phyloP scores from a whole-genome alignment of 2,797 vertebrate genomes.

The Chaunax sp. region DNA sequence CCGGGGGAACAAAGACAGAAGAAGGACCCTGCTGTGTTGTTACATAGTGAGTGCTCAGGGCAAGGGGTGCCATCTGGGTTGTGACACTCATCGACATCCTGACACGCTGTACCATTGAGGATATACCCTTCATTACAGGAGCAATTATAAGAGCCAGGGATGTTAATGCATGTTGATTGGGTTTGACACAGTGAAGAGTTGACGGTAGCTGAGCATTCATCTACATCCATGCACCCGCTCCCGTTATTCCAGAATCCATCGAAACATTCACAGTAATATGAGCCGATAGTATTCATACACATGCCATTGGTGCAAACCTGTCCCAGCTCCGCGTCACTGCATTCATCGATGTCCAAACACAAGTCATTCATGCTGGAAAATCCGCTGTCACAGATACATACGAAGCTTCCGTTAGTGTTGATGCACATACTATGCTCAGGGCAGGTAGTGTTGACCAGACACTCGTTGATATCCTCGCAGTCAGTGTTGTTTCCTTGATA shows the following conservation, averaged over 20 bases:
- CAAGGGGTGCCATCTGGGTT: slow-evolving; percentile 58
- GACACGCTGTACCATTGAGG: slow-evolving; percentile 67
- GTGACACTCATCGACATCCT: slow-evolving; percentile 75
- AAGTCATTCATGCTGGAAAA: slow-evolving; percentile 64
- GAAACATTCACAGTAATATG: slow-evolving; percentile 83
- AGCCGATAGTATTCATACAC: slow-evolving; percentile 82
- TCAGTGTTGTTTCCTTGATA: slow-evolving; percentile 72
- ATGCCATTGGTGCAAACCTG: slow-evolving; percentile 78
- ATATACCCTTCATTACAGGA: slow-evolving; percentile 80
- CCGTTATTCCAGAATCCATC: slow-evolving; percentile 80
- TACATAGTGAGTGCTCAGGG: slow-evolving; percentile 77
- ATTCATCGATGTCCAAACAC: slow-evolving; percentile 85
- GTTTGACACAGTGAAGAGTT: slow-evolving; percentile 75
- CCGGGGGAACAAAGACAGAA: slow-evolving; percentile 77
- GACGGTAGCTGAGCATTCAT: slow-evolving; percentile 78
- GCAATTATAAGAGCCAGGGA: slow-evolving; percentile 80
- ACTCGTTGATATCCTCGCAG: slow-evolving; percentile 85
- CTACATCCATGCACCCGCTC: slow-evolving; percentile 80
- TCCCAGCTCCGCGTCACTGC: slow-evolving; percentile 37
- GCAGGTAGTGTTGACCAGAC: slow-evolving; percentile 74
- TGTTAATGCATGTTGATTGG: slow-evolving; percentile 81
- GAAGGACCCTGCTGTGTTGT: slow-evolving; percentile 81
- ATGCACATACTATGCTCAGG: slow-evolving; percentile 80
- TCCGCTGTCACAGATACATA: slow-evolving; percentile 80
- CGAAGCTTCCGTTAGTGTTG: slow-evolving; percentile 79